A percentile compares a stretch with the other conserved stretches of the same genome.
Evolutionary conservation across 1,140 invertebrate species (phyloP).

Genomic region (Glomeris maerens): DNA sequence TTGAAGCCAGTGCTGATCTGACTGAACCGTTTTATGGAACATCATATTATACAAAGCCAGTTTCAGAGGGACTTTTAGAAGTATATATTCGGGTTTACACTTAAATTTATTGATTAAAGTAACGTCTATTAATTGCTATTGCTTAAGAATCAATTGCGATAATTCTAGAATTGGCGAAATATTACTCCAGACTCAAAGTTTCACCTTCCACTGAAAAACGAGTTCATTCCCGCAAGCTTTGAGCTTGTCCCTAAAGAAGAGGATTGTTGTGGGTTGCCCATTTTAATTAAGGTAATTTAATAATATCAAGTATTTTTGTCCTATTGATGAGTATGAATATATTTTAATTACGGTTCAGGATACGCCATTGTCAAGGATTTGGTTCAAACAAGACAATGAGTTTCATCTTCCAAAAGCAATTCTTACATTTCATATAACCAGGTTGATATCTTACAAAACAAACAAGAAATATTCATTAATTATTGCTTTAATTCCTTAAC

Average conservation of each 20-base stretch:
- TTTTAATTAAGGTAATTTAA: not conserved
- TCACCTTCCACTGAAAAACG: conserved; percentile 63
- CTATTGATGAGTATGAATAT: too few relatives aligned
- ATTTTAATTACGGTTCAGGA: conserved; percentile 46
- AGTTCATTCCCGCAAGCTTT: conserved; percentile 80
- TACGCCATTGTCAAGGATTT: conserved; percentile 58
- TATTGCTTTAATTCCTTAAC: conserved; percentile 31
- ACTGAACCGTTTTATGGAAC: conserved; percentile 83
- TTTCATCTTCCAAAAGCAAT: conserved; percentile 78
- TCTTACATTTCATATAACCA: conserved; percentile 61
- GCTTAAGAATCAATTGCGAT: too few relatives aligned
- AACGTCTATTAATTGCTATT: too few relatives aligned
- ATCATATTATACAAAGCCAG: conserved; percentile 58
- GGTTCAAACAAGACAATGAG: conserved; percentile 91
- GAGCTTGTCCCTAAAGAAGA: conserved; percentile 51
- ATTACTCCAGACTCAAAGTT: conserved; percentile 48
- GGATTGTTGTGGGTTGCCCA: conserved; percentile 25
- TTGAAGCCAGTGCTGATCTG: conserved; percentile 42
- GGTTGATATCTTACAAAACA: too few relatives aligned
- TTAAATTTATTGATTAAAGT: too few relatives aligned
- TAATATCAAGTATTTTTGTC: too few relatives aligned
- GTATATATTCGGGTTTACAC: too few relatives aligned
- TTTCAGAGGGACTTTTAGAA: conserved; percentile 44
- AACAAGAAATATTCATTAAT: too few relatives aligned
- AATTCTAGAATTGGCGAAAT: conserved; percentile 58